Evolutionary conservation across 2,797 vertebrate genomes (phyloP), one percentile per base, ranked within the genome.

Genomic region (Microchirus variegatus): DNA sequence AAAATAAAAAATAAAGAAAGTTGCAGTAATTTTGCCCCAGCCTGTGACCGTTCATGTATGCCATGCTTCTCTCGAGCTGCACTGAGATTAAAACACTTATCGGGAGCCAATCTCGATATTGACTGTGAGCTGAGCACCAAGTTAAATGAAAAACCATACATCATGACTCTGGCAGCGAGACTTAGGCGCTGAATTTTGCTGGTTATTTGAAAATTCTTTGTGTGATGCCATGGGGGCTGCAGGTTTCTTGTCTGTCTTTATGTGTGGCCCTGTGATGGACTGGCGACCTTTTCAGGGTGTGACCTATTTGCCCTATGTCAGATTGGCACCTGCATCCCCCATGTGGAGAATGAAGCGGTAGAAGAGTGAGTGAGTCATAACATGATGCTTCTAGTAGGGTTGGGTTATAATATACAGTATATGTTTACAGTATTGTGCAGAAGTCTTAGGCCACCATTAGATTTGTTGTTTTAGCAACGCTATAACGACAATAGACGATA

Each of bases 61-160:
- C 22, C 3, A 6, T 2, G 17, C 31, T 51, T 40, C 49, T 42
- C 41, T 17, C 63, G 22, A 52, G 59, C 3, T 13, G 38, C 53
- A 38, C 52, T 17, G 60, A 69, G 19, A 41, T 51, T 53, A 58
- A 67, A 53, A 37, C 14, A 36, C 61, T 67, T 67, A 44, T 35
- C 50, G 59, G 40, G 35, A 54, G 37, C 40, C 48, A 36, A 36
- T 53, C 56, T 67, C 18, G 35, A 51, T 52, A 46, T 51, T 42
- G 52, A 77, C 48, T 79, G 36, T 36, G n/a, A 60, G 56, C 38
- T 67, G 42, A 74, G 31, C 46, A 38, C 40, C 47, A 69, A 69
- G 67, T 56, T 36, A 60, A 58, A 56, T 53, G 44, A 57, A 51
- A 48, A 77, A 60, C 36, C 37, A 51, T 55, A 36, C 53, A 43